Evolutionary conservation across 2,888 invertebrate species (phyloP).

Genomic region (Rotaria socialis): DNA sequence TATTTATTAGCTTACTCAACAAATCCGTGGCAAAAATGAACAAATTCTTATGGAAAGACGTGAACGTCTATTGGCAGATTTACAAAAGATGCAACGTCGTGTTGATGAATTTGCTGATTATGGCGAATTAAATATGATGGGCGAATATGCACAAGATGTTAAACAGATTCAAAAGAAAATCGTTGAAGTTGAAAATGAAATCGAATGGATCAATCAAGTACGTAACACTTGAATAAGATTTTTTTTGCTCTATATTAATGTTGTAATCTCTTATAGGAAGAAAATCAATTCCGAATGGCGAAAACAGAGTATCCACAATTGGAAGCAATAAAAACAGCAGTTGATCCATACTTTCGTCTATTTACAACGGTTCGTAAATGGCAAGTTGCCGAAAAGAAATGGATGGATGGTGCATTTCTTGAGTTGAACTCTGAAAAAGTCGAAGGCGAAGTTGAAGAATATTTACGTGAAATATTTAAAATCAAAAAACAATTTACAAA

Average conservation of each 20-base stretch:
- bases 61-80: constrained; percentile 69
- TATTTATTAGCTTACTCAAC: constrained; percentile 17
- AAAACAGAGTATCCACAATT: constrained; percentile 72
- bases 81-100: constrained; percentile 71
- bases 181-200: constrained; percentile 71
- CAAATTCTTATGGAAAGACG: constrained; percentile 71
- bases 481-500: constrained; percentile 67
- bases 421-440: constrained; percentile 74
- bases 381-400: constrained; percentile 74
- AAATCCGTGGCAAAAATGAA: constrained; percentile 74
- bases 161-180: constrained; percentile 73
- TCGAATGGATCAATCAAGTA: constrained; percentile 76
- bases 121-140: constrained; percentile 72
- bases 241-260: neutral
- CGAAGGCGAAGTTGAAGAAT: constrained; percentile 75
- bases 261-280: constrained; percentile 64
- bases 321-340: constrained; percentile 67
- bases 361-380: constrained; percentile 68
- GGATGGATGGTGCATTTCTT: constrained; percentile 87
- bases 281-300: constrained; percentile 77
- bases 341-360: constrained; percentile 66
- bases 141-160: constrained; percentile 72
- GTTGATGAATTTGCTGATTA: constrained; percentile 76
- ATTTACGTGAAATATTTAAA: constrained; percentile 71
- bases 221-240: neutral